Base-by-base conservation (phyloP, 2,888 invertebrate species). In the Amblyjoppa fuscipennis region DNA sequence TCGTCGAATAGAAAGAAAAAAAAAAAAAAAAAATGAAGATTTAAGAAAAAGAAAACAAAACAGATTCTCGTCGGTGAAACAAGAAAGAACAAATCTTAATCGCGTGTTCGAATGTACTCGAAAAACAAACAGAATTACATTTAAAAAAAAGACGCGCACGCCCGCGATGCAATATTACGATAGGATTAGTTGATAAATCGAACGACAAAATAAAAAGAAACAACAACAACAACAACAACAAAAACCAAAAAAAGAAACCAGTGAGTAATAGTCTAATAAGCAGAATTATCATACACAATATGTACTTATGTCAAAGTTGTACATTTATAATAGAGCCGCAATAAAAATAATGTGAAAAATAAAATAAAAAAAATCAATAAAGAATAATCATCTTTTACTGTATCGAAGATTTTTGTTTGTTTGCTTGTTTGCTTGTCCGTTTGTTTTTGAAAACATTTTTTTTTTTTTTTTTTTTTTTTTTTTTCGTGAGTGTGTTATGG, bases 291-390 rank as follows among this genome's bases (percentile, higher is more conserved):
- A 85, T 89, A 41, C 41, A 85, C 81, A 81, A 74, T 78, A 90
- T 92, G 92, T 93, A 85, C 84, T 85, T 82, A 92, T 93, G 89
- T 83, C 80, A 86, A 86, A 93, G 92, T 93, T 93, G 93, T 93
- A 93, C 93, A 93, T 93, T 93, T 93, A 93, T 93, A 93, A 93
- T 93, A 93, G 93, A 91, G 86, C 91, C 89, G 90, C 90, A 91
- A 92, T 90, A 91, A 90, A 90, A 89, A 90, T 78, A 89, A 90
- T 78, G 78, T 70, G 68, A 82, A 75, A 83, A 77, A 75, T 69
- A 86, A 85, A 51, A 88, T 83, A 84, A 79, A 41, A 20, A 53
- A 77, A 61, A 70, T 77, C 59, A 68, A 77, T 68, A 76, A 68
- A 68, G 68, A 56, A 41, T 38, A 77, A 68, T 77, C 66, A 68